Evolutionary conservation across 2,888 invertebrate genomes (phyloP), one percentile per base, ranked within the genome.

Genomic region (Oscheius sp.): DNA sequence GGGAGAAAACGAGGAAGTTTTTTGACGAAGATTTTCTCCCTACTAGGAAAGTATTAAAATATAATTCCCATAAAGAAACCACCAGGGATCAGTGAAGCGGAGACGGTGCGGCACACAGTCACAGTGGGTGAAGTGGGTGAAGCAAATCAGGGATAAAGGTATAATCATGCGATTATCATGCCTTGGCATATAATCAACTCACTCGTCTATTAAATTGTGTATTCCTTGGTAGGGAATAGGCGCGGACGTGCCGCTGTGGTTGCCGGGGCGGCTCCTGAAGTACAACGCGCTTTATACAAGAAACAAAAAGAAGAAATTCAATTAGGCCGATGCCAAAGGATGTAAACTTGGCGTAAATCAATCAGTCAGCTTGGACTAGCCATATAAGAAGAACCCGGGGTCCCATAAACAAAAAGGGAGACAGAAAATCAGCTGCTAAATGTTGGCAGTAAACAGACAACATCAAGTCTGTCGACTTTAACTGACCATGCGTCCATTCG

Each of bases 151-250:
- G 35, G 35, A 35, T 35, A 35, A 35, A 35, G 35, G 9, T 9
- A 35, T 9, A 35, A 35, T 35, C 35, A 35, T 35, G 35, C 35
- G 35, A 35, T 35, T 35, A 35, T 35, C 35, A 9, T 35, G 35
- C 35, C 35, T 3, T 6, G 35, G 35, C 3, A 35, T 9, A 35
- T 35, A 35, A 35, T 35, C 35, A 35, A 66, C 66, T 25, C 25
- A 66, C 66, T 9, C 49, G 49, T 21, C 63, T 43, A 49, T 46
- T 23, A 35, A 66, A 66, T 27, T 49, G 49, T 7, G 66, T 66
- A 27, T 66, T 66, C 21, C 66, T 13, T 21, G 66, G 66, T 16
- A 66, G 66, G 29, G 66, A 66, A 29, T 52, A 29, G 18, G 66
- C 46, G 18, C 66, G 49, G 21, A 27, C 27, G 52, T 66, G 66